phyloP scores from a whole-genome alignment of 2,113 vertebrate species.

The Trogon melanurus region DNA sequence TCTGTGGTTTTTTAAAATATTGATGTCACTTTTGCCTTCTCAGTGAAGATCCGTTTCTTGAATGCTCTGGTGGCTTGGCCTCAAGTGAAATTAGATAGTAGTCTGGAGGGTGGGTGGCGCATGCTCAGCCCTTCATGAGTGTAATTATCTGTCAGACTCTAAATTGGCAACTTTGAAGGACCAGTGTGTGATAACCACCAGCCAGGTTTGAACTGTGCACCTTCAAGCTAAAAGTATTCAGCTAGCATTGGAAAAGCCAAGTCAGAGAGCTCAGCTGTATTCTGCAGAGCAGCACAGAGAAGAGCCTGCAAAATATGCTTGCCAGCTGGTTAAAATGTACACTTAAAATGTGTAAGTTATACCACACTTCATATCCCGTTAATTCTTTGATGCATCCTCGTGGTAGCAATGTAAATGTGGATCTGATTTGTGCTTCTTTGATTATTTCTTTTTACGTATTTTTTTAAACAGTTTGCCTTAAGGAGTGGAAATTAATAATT shows the following conservation, averaged over 20 bases:
- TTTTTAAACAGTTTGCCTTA: neutral
- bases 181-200: neutral
- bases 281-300: neutral
- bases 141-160: neutral
- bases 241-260: neutral
- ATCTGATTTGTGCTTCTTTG: neutral
- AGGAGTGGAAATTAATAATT: neutral
- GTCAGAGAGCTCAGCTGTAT: neutral
- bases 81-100: neutral
- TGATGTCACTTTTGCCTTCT: neutral
- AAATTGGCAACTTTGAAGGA: neutral
- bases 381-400: neutral
- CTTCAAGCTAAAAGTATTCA: neutral
- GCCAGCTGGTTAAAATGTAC: neutral
- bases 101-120: neutral
- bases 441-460: neutral
- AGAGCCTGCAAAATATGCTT: neutral
- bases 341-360: neutral
- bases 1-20: neutral
- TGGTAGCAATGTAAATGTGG: neutral
- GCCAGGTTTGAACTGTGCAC: neutral
- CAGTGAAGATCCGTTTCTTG: neutral
- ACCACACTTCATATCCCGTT: neutral
- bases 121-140: neutral
- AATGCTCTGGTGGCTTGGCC: neutral